Base-by-base conservation (phyloP, 2,797 vertebrate species). In the Carduelis carduelis region DNA sequence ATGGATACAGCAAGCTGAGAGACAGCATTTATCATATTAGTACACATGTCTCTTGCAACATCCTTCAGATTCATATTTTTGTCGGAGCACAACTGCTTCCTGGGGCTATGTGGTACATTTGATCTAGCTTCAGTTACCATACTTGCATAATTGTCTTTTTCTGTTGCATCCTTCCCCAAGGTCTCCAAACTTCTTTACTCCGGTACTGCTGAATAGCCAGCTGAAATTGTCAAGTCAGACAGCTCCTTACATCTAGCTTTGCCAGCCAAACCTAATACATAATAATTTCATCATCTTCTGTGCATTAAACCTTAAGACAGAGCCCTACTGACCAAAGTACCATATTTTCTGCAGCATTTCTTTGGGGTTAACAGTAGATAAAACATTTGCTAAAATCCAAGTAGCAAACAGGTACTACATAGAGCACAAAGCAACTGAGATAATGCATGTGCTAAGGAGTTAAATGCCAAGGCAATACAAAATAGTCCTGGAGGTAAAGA, bases 1-100 rank as follows among this genome's bases (percentile, higher is more conserved):
- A 59, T 0, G 0, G 44, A 66, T 5, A 76, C 27, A 39, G 44
- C 35, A 49, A 75, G 61, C 64, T 82, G 43, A 64, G 23, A 32
- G 24, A 28, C 2, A 19, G 19, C 3, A 24, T 27, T 43, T 87
- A 26, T 64, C 49, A 3, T 5, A 37, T 28, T 27, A 77, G 11
- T 65, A 41, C 26, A 39, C 0, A 0, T 32, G 0, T 43, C 52
- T 61, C 69, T 41, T 71, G 39, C 23, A 71, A n/a, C 13, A 59
- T 20, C n/a, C 46, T 75, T 66, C 59, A 34, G 35, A 50, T 71
- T 65, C 47, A 9, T 18, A 11, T 23, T 32, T 52, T 52, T 28
- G 37, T 6, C n/a, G 41, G 23, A 52, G 30, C 56, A 39, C n/a
- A 66, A 21, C 11, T 44, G 12, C 41, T 35, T 71, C 30, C 22